A percentile compares a stretch with the other conserved stretches of the same genome.
Evolutionary conservation across 2,113 vertebrate genomes (phyloP).

Genomic region (Anguilla japonica): DNA sequence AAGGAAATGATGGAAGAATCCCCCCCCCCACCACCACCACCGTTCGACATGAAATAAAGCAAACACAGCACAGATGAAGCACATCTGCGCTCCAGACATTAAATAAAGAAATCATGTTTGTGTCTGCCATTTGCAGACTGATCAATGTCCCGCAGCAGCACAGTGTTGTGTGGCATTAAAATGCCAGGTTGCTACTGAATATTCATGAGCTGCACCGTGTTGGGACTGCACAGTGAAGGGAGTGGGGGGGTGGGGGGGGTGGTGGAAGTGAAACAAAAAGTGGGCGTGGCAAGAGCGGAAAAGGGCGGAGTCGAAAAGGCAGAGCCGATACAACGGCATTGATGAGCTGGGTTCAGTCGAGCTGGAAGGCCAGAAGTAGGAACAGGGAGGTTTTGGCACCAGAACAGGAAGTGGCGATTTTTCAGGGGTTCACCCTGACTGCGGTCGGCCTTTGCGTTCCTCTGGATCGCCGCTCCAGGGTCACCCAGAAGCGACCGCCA

Average conservation of each 20-base stretch:
- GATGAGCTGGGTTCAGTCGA: background rate
- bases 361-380: background rate
- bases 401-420: background rate
- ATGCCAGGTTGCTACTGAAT: background rate
- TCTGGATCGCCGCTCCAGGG: background rate
- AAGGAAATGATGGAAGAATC: background rate
- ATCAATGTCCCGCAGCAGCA: background rate
- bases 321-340: background rate
- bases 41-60: background rate
- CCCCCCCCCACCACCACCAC: too few relatives aligned
- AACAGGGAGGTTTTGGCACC: background rate
- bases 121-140: too few relatives aligned
- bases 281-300: background rate
- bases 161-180: background rate
- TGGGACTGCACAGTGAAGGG: background rate
- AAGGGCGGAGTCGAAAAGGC: background rate
- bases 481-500: background rate
- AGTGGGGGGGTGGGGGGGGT: background rate
- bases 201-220: background rate
- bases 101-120: background rate
- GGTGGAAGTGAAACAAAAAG: too few relatives aligned
- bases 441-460: background rate
- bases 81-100: background rate
- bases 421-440: background rate
- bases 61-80: background rate